Percentiles rank a stretch among this genome's conserved stretches.
Conservation (phyloP, 2,888 invertebrate genomes). For the Brachycybe producta region DNA sequence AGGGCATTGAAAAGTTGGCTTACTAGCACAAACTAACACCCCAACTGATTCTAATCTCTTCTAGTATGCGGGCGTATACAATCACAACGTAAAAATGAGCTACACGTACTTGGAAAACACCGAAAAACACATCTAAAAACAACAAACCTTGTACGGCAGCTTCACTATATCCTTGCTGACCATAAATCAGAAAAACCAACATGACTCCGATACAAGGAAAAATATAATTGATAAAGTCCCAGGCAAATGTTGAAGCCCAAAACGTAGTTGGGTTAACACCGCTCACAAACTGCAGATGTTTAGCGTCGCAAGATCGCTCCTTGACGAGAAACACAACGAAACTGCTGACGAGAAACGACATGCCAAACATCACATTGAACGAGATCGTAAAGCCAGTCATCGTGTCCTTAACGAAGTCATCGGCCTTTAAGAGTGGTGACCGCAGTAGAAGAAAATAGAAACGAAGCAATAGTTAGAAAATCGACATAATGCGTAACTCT, state of each 20-base stretch:
- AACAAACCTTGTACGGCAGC: conserved; percentile 41
- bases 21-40: too few species aligned
- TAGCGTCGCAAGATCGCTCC: conserved; percentile 53
- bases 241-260: conserved; percentile 55
- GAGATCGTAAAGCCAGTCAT: conserved; percentile 48
- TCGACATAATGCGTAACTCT: too few species aligned
- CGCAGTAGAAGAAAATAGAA: too few species aligned
- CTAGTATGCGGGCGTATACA: too few species aligned
- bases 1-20: too few species aligned
- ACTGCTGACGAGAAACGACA: conserved; percentile 38
- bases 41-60: too few species aligned
- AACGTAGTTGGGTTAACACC: conserved; percentile 51
- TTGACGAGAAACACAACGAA: conserved; percentile 42
- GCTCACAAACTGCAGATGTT: conserved; percentile 57
- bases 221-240: conserved; percentile 52
- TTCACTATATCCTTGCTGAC: conserved; percentile 48
- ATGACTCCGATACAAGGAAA: conserved; percentile 45
- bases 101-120: too few species aligned
- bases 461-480: too few species aligned
- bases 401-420: background rate
- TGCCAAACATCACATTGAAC: conserved; percentile 55
- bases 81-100: too few species aligned
- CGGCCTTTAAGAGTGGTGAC: background rate
- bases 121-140: too few species aligned
- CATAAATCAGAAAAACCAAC: conserved; percentile 49